phyloP scores from a whole-genome alignment of 2,797 vertebrate species.

The Sebastes hopkinsi region DNA sequence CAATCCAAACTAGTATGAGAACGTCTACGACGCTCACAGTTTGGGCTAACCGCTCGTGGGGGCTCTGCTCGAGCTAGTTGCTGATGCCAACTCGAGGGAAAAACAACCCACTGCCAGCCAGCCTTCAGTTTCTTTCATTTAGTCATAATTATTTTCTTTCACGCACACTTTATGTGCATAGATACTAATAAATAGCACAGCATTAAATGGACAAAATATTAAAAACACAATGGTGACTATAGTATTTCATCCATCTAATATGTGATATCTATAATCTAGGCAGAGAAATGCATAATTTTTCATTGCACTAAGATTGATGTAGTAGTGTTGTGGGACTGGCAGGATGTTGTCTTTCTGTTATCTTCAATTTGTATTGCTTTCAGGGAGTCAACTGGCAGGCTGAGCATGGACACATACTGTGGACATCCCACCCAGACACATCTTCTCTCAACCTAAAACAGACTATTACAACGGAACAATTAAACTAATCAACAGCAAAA shows the following conservation, averaged over 20 bases:
- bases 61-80: neutral
- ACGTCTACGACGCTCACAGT: neutral
- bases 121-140: neutral
- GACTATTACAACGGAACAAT: slow-evolving; percentile 15
- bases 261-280: neutral
- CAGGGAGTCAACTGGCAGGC: neutral
- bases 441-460: slow-evolving; percentile 36
- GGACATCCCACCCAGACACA: slow-evolving; percentile 21
- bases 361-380: slow-evolving; percentile 2
- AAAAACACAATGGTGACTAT: neutral
- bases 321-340: neutral
- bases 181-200: neutral
- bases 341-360: neutral
- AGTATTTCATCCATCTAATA: neutral
- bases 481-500: slow-evolving; percentile 32
- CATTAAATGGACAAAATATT: slow-evolving; percentile 1
- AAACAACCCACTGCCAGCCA: neutral
- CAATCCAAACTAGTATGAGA: neutral
- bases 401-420: slow-evolving; percentile 1
- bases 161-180: slow-evolving; percentile 3
- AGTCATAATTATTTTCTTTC: neutral
- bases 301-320: neutral
- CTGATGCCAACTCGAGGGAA: neutral
- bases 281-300: neutral
- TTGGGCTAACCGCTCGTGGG: neutral